Percentiles rank a stretch among this genome's conserved stretches.
These are phyloP conservation scores for Syngnathus acus DNA, from an alignment of 2,797 vertebrate genomes.

Conservation along the genomic window DNA sequence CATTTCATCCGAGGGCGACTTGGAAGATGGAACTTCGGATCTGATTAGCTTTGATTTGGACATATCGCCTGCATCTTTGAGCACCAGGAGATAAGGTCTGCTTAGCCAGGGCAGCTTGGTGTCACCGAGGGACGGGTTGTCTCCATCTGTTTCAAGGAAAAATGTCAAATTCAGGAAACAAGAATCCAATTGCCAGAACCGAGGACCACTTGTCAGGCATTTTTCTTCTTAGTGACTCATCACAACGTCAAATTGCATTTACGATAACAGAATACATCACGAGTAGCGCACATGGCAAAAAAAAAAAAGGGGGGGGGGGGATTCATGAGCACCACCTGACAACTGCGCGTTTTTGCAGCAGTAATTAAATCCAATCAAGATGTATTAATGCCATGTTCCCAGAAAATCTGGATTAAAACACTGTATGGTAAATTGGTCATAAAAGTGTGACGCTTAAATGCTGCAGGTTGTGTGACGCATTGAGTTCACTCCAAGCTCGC, in stretches of 20 bases:
- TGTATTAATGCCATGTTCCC: neutral
- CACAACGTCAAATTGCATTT: neutral
- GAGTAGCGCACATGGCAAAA: neutral
- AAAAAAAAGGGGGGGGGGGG: neutral
- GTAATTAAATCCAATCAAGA: neutral
- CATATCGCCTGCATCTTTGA: conserved; percentile 52
- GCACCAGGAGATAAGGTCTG: conserved; percentile 76
- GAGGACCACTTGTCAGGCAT: neutral
- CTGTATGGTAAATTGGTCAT: neutral
- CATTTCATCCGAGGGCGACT: conserved; percentile 31
- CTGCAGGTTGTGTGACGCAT: conserved; percentile 46
- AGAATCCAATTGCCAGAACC: neutral
- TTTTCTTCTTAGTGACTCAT: neutral
- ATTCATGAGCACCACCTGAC: neutral
- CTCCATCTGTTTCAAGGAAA: conserved; percentile 74
- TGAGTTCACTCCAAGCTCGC: conserved; percentile 44
- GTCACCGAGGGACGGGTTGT: conserved; percentile 79
- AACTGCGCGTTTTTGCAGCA: neutral
- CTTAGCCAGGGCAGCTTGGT: conserved; percentile 80
- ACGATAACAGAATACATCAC: neutral
- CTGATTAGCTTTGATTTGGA: conserved; percentile 50
- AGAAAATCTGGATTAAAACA: neutral
- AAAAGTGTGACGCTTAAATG: neutral
- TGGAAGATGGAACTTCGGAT: conserved; percentile 38
- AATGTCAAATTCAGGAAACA: conserved; percentile 4